Evolutionary conservation across 1,140 invertebrate species (phyloP), one percentile per base, ranked within the genome.

Genomic region (Ceratina australensis): DNA sequence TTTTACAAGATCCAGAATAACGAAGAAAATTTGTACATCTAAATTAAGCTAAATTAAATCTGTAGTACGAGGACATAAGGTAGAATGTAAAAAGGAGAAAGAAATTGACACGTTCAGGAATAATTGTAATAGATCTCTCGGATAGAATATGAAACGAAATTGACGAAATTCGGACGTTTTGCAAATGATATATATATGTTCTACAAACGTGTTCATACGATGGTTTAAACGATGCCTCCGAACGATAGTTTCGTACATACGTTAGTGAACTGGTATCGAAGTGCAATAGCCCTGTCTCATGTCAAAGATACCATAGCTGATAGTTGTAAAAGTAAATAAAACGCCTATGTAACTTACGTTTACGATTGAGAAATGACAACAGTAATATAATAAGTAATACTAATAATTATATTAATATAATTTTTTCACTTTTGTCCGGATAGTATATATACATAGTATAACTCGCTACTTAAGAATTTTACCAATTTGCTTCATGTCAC

Each of bases 371-470:
- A 79, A 33, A 68, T 82, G 76, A 83, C 76, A 87, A 81, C 22
- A 59, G 82, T 87, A 81, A 86, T 86, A 85, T 87, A 85, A 80
- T 84, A 82, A 84, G 80, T 69, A 78, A 88, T 87, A 86, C 75
- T 83, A 84, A 81, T 87, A 84, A 79, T 72, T 81, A 75, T 86
- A 84, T 80, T 61, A 71, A 65, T 72, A 81, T 85, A 56, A 16
- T 50, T 50, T 81, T 84, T 81, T 81, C 79, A 87, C 22, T 78
- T 87, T 80, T 79, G 79, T 82, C 82, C 82, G 64, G 80, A 76
- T 84, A 83, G 79, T 79, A 60, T 78, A 78, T 82, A 60, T 78
- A 78, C 81, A 56, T 63, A 79, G 65, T 78, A 82, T 68, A 66
- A 54, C 49, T 72, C 74, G 63, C 65, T 73, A 64, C 73, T 63